A percentile compares a stretch with the other conserved stretches of the same genome.
These are phyloP conservation scores for Microtus montanus DNA, from an alignment of 2,113 vertebrate genomes.

Conservation along the genomic window DNA sequence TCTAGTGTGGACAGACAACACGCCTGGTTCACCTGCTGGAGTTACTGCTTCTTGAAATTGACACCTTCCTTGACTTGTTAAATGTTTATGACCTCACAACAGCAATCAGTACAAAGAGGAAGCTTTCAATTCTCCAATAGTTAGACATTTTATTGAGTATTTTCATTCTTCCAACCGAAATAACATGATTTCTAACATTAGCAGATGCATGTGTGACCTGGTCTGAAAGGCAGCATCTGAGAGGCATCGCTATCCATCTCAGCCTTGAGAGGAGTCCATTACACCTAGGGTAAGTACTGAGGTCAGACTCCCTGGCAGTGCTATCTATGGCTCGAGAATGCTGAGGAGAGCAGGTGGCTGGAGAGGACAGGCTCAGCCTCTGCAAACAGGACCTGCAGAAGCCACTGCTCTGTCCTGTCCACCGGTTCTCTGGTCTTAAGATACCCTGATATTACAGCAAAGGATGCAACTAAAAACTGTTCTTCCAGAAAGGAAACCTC, in stretches of 20 bases:
- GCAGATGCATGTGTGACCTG: conserved; percentile 43
- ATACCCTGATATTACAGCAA: not conserved
- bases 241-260: conserved; percentile 9
- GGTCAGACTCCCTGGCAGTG: conserved; percentile 4
- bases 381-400: not conserved
- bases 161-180: conserved; percentile 44
- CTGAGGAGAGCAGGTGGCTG: not conserved
- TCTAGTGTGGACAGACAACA: not conserved
- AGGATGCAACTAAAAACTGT: conserved; percentile 23
- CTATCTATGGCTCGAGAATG: not conserved
- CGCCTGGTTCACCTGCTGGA: not conserved
- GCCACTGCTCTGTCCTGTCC: not conserved
- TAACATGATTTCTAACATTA: conserved; percentile 14
- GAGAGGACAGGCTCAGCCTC: not conserved
- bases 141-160: conserved; percentile 48
- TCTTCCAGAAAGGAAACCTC: not conserved
- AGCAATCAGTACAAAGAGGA: not conserved
- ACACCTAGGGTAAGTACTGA: conserved; percentile 38
- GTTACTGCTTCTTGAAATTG: not conserved
- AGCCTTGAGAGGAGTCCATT: conserved; percentile 12
- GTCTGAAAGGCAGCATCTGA: conserved; percentile 18
- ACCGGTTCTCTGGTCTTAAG: not conserved
- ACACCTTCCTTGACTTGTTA: not conserved
- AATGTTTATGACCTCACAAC: conserved; percentile 25
- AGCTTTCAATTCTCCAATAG: conserved; percentile 5